These are phyloP conservation scores for Myiotriccus ornatus DNA, from an alignment of 2,797 vertebrate genomes.

Conservation along the genomic window DNA sequence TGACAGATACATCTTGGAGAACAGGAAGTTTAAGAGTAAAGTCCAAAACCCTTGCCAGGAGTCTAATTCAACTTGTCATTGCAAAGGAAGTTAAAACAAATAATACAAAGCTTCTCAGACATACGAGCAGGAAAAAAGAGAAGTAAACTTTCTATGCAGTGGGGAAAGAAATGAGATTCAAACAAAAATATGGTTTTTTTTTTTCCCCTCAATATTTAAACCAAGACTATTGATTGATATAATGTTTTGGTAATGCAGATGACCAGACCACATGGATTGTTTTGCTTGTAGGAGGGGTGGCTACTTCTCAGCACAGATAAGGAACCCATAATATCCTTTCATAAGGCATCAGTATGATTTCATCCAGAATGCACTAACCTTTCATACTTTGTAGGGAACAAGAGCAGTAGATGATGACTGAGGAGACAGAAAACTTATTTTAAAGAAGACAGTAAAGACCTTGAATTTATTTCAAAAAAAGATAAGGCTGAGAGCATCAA, in stretches of 20 bases:
- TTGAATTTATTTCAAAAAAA: neutral
- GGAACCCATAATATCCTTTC: neutral
- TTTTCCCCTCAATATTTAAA: neutral
- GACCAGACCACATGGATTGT: neutral
- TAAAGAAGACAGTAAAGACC: neutral
- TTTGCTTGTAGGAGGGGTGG: neutral
- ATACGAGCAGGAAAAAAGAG: neutral
- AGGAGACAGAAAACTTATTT: neutral
- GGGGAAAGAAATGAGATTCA: neutral
- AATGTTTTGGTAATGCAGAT: neutral
- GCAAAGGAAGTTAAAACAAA: neutral
- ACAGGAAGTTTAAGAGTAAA: slow-evolving; percentile 7
- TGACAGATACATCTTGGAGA: neutral
- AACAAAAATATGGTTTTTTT: neutral
- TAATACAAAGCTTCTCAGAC: neutral
- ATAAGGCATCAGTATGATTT: neutral
- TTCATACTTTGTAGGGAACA: neutral
- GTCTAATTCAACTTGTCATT: neutral
- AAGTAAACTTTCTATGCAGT: neutral
- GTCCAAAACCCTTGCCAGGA: neutral
- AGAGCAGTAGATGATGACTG: neutral
- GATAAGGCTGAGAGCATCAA: neutral
- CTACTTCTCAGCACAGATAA: neutral
- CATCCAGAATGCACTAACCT: neutral
- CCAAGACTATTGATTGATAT: neutral